These are phyloP conservation scores for Phoxinus phoxinus DNA, from an alignment of 2,113 vertebrate species.

Conservation along the genomic window DNA sequence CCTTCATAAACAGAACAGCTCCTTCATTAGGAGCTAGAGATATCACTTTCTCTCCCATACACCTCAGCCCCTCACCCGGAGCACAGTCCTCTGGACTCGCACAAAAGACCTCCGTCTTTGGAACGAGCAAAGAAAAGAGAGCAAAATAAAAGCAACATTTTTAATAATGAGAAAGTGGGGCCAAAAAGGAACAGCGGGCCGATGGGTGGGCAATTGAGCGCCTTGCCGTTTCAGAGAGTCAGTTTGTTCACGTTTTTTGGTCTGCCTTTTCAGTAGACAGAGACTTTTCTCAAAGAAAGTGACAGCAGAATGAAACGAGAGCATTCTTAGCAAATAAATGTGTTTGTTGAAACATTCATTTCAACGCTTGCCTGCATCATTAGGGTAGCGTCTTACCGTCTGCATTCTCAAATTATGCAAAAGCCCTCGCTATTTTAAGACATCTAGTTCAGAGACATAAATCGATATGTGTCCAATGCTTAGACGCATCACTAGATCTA, in stretches of 20 bases:
- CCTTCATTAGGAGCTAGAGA: slow-evolving; percentile 70
- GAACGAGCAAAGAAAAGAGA: slow-evolving; percentile 61
- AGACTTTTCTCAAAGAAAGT: slow-evolving; percentile 36
- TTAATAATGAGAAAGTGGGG: slow-evolving; percentile 55
- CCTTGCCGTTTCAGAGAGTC: slow-evolving; percentile 5
- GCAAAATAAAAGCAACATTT: slow-evolving; percentile 59
- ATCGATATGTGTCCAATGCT: slow-evolving; percentile 76
- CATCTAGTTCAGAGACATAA: slow-evolving; percentile 76
- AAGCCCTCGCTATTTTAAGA: slow-evolving; percentile 72
- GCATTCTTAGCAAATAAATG: slow-evolving; percentile 42
- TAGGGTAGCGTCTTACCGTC: slow-evolving; percentile 58
- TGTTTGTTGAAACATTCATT: slow-evolving; percentile 53
- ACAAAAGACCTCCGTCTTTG: slow-evolving; percentile 65
- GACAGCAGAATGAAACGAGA: background rate
- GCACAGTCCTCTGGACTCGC: slow-evolving; percentile 57
- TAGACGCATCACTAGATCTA: slow-evolving; percentile 64
- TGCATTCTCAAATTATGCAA: slow-evolving; percentile 71
- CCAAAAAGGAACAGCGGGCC: slow-evolving; percentile 31
- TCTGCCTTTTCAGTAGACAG: background rate
- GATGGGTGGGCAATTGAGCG: slow-evolving; percentile 34
- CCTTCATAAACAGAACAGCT: slow-evolving; percentile 69
- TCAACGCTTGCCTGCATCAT: slow-evolving; percentile 50
- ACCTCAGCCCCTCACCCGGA: slow-evolving; percentile 51
- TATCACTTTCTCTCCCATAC: slow-evolving; percentile 73
- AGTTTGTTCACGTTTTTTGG: slow-evolving; percentile 29